These are phyloP conservation scores for Varecia variegata DNA, from an alignment of 2,797 vertebrate species.

Conservation along the genomic window DNA sequence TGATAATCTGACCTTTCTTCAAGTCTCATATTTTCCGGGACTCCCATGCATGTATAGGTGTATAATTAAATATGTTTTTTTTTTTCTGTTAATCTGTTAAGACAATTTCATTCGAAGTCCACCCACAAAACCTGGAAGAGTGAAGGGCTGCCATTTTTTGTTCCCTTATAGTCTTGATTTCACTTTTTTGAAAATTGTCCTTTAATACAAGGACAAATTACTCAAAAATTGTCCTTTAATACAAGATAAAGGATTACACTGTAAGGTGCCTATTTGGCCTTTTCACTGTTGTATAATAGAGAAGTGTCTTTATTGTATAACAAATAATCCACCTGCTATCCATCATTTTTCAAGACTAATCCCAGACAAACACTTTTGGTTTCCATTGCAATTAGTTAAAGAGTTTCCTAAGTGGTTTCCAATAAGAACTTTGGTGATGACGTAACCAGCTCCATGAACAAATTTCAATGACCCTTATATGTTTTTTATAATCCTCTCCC, in stretches of 20 bases:
- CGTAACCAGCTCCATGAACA: neutral
- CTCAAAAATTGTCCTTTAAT: neutral
- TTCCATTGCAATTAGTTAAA: neutral
- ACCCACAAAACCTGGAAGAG: neutral
- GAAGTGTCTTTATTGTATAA: neutral
- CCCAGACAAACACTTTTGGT: neutral
- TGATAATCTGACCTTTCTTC: neutral
- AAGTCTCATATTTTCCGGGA: neutral
- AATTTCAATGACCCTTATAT: neutral
- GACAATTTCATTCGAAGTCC: neutral
- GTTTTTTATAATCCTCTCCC: neutral
- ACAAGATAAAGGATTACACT: neutral
- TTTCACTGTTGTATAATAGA: neutral
- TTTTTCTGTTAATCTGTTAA: neutral
- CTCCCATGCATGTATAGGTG: neutral
- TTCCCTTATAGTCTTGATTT: neutral
- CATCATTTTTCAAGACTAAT: neutral
- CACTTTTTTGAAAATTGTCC: neutral
- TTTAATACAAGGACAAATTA: neutral
- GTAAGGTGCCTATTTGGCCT: neutral
- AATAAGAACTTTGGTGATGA: neutral
- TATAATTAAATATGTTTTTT: neutral
- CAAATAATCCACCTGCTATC: neutral
- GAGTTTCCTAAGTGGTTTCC: neutral
- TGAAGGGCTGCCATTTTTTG: neutral